Conservation (phyloP, 1,140 invertebrate species). For the Formica exsecta region DNA sequence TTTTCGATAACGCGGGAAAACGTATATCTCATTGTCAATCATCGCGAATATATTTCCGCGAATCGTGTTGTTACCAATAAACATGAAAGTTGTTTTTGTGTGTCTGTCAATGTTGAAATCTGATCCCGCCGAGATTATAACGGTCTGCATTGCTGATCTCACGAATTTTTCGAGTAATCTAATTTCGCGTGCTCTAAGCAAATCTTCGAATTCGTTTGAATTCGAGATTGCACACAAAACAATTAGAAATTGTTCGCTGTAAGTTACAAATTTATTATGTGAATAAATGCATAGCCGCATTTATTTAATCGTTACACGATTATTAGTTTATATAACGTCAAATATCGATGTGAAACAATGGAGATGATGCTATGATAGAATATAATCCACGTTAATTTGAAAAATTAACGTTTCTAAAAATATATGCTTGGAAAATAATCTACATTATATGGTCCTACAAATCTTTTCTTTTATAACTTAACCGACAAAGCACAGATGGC, state of each 20-base stretch:
- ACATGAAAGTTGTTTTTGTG: neutral
- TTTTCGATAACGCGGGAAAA: neutral
- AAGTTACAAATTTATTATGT: neutral
- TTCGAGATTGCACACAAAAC: neutral
- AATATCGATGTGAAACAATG: neutral
- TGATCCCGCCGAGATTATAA: neutral
- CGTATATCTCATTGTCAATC: neutral
- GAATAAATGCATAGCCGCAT: neutral
- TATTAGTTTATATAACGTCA: neutral
- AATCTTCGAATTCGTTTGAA: neutral
- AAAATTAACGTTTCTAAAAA: neutral
- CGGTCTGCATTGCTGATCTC: neutral
- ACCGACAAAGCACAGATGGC: conserved; percentile 35
- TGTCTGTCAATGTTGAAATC: neutral
- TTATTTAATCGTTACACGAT: neutral
- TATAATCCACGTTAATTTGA: neutral
- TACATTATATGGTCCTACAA: no score
- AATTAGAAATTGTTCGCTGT: conserved; percentile 3
- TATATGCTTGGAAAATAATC: conserved; percentile 9
- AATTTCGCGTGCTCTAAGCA: neutral
- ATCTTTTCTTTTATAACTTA: neutral
- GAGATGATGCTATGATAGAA: neutral
- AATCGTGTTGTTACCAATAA: neutral
- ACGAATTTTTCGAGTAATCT: neutral
- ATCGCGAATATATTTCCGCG: neutral